These are phyloP conservation scores for Melanotaenia boesemani DNA, from an alignment of 2,797 vertebrate genomes.

Conservation along the genomic window DNA sequence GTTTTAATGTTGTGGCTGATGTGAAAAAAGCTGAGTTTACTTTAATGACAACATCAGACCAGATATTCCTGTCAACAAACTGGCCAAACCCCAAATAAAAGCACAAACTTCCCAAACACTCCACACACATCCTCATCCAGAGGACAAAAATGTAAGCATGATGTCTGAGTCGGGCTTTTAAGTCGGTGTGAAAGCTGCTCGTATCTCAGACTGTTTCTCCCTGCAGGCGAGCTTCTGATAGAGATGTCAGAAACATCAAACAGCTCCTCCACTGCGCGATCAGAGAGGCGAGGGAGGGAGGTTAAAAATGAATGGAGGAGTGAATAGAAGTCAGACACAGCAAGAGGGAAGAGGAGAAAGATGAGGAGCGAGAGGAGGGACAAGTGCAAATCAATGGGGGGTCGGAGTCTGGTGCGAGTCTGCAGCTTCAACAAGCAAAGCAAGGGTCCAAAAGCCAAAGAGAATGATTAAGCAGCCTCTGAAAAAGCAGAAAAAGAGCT, in stretches of 20 bases:
- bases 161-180: too few relatives aligned
- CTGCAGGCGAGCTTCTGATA: constrained; percentile 28
- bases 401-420: constrained; percentile 16
- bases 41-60: too few relatives aligned
- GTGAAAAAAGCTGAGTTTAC: too few relatives aligned
- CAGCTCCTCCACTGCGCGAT: constrained; percentile 23
- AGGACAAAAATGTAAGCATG: neutral
- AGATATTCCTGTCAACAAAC: too few relatives aligned
- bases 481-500: constrained; percentile 23
- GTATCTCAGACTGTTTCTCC: too few relatives aligned
- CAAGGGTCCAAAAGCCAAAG: constrained; percentile 9
- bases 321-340: constrained; percentile 6
- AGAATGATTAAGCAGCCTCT: constrained; percentile 38
- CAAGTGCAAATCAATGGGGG: constrained; percentile 20
- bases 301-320: constrained; percentile 34
- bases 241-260: constrained; percentile 53
- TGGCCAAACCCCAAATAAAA: too few relatives aligned
- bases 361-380: neutral
- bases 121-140: too few relatives aligned
- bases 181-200: too few relatives aligned
- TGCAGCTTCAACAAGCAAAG: constrained; percentile 20
- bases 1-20: too few relatives aligned
- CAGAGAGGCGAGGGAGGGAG: constrained; percentile 24
- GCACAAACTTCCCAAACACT: too few relatives aligned
- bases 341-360: neutral